Evolutionary conservation across 2,113 vertebrate species (phyloP), one percentile per base, ranked within the genome.

Genomic region (Mustela lutreola): DNA sequence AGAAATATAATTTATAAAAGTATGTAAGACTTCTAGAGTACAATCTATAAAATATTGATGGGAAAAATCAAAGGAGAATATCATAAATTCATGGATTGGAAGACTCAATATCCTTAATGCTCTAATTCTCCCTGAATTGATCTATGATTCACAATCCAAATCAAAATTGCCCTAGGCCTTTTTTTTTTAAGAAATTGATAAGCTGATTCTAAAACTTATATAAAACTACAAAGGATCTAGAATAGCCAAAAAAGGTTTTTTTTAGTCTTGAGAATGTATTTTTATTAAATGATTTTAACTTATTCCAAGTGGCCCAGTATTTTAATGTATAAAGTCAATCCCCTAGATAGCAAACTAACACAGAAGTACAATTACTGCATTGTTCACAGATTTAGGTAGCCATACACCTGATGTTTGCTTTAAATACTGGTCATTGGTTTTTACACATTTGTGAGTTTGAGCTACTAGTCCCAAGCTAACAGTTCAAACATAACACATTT

Each of bases 181-280:
- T 42, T 60, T 60, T 62, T 56, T 90, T 65, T 16, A 19, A 88
- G 53, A 82, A 92, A 65, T n/a, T 4, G 1, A 67, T 84, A 84
- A 75, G 10, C 22, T 62, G 2, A 82, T 26, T 75, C 4, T 67
- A 95, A 94, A 96, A 60, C 63, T 78, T 83, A n/a, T 53, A n/a
- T 84, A 33, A 91, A 89, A 96, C 75, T 79, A 67, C 5, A 71
- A 88, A 82, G 9, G 14, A 82, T 63, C 26, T 88, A 88, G 24
- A 95, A 50, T 26, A 63, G 36, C 15, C 15, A 58, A 93, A 71
- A 48, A 16, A 16, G 90, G 65, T 42, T 58, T 92, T 58, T 33
- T 67, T 67, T 92, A 99, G 98, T 98, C 97, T 79, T 2, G 97
- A 96, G 91, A 99, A 99, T 99, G 99, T 99, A 98, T 95, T 67